These are phyloP conservation scores for Marcusenius ussheri DNA, from an alignment of 2,113 vertebrate species.

Conservation along the genomic window DNA sequence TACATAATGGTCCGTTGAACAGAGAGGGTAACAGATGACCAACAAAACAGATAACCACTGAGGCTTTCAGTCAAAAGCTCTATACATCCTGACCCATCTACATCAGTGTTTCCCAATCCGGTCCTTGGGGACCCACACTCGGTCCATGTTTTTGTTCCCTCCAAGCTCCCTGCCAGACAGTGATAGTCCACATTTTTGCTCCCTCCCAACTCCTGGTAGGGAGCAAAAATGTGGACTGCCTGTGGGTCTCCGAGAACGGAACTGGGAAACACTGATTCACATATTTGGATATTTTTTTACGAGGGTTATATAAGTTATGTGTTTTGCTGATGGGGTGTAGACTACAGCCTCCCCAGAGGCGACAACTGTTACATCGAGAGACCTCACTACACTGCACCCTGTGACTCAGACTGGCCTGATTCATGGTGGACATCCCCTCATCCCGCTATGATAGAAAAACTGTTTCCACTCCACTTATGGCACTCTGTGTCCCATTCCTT, in stretches of 20 bases:
- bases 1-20: background rate
- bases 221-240: no score
- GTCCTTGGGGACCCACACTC: no score
- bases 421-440: constrained; percentile 49
- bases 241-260: no score
- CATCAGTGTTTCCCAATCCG: no score
- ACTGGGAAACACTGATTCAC: no score
- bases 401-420: constrained; percentile 5
- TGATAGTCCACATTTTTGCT: no score
- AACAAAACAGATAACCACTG: background rate
- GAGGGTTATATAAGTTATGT: background rate
- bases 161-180: no score
- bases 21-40: background rate
- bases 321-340: background rate
- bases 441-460: constrained; percentile 16
- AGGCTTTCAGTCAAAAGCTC: background rate
- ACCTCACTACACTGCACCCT: background rate
- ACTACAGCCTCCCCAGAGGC: background rate
- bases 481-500: constrained; percentile 36
- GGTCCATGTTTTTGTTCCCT: no score
- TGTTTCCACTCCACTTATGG: constrained; percentile 70
- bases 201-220: no score
- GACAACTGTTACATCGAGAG: background rate
- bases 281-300: background rate
- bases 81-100: background rate